These are phyloP conservation scores for Takifugu rubripes DNA, from an alignment of 2,797 vertebrate genomes.

Conservation along the genomic window DNA sequence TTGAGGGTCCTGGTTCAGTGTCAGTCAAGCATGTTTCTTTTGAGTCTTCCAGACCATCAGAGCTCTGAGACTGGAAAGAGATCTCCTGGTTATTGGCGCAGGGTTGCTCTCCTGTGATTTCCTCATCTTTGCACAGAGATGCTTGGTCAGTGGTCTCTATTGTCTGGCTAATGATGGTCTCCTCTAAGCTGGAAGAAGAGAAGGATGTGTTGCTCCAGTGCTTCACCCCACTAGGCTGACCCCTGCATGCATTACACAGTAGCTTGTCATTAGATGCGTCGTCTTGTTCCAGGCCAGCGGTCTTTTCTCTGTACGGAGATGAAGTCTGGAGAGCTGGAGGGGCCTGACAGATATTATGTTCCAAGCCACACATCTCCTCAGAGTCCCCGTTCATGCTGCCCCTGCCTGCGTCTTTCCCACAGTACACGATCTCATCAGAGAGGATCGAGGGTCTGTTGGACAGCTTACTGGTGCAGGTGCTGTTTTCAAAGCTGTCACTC, in stretches of 20 bases:
- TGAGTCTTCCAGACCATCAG: slow-evolving; percentile 88
- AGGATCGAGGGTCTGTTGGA: slow-evolving; percentile 93
- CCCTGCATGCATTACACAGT: slow-evolving; percentile 74
- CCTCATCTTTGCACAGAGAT: slow-evolving; percentile 63
- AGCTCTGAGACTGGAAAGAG: slow-evolving; percentile 78
- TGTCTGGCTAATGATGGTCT: slow-evolving; percentile 72
- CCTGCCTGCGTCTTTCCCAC: slow-evolving; percentile 67
- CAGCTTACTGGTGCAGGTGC: slow-evolving; percentile 96
- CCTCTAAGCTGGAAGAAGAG: slow-evolving; percentile 78
- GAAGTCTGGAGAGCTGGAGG: slow-evolving; percentile 90
- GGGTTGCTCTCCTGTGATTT: slow-evolving; percentile 35
- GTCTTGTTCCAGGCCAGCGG: slow-evolving; percentile 31
- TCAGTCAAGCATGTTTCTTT: slow-evolving; percentile 89
- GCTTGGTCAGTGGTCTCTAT: slow-evolving; percentile 63
- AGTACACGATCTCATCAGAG: slow-evolving; percentile 90
- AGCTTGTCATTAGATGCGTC: slow-evolving; percentile 57
- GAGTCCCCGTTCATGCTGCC: slow-evolving; percentile 49
- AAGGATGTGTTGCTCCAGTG: slow-evolving; percentile 70
- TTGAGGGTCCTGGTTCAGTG: slow-evolving; percentile 76
- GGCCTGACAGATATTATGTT: slow-evolving; percentile 55
- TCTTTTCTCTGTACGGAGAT: slow-evolving; percentile 86
- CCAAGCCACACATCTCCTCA: slow-evolving; percentile 58
- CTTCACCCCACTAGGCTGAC: slow-evolving; percentile 49
- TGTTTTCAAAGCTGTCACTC: slow-evolving; percentile 98
- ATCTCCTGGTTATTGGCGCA: slow-evolving; percentile 64